Conservation (phyloP, 2,888 invertebrate species). For the Caradrina kadenii region DNA sequence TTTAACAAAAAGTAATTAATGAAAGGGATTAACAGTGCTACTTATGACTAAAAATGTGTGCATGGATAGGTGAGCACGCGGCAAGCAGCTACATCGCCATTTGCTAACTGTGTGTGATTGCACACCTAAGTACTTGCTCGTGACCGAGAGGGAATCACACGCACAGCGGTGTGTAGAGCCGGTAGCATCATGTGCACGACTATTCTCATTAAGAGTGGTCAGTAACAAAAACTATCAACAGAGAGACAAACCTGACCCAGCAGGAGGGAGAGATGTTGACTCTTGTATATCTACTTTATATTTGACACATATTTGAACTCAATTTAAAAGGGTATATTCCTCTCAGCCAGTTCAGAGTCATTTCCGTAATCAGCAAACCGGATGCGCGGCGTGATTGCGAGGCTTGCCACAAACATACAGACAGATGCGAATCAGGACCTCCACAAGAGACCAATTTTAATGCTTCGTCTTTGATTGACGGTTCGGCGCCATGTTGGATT, state of each 20-base stretch:
- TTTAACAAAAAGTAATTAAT: too few relatives aligned
- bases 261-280: background rate
- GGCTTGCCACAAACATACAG: slow-evolving; percentile 39
- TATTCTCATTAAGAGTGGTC: background rate
- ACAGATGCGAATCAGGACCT: slow-evolving; percentile 55
- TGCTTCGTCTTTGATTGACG: slow-evolving; percentile 65
- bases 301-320: slow-evolving; percentile 28
- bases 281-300: slow-evolving; percentile 11
- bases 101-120: slow-evolving; percentile 1
- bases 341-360: slow-evolving; percentile 16
- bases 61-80: background rate
- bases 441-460: slow-evolving; percentile 58
- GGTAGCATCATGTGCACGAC: background rate
- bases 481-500: slow-evolving; percentile 47
- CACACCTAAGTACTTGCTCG: background rate
- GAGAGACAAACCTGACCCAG: too few relatives aligned
- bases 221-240: background rate
- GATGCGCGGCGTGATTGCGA: slow-evolving; percentile 37
- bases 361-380: slow-evolving; percentile 28
- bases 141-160: background rate
- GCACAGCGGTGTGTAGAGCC: background rate
- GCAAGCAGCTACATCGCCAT: background rate
- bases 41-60: too few relatives aligned
- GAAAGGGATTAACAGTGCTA: too few relatives aligned
- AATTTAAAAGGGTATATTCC: slow-evolving; percentile 26